These are phyloP conservation scores for Neosilurus mollespiculum DNA, from an alignment of 2,797 vertebrate genomes.

Conservation along the genomic window DNA sequence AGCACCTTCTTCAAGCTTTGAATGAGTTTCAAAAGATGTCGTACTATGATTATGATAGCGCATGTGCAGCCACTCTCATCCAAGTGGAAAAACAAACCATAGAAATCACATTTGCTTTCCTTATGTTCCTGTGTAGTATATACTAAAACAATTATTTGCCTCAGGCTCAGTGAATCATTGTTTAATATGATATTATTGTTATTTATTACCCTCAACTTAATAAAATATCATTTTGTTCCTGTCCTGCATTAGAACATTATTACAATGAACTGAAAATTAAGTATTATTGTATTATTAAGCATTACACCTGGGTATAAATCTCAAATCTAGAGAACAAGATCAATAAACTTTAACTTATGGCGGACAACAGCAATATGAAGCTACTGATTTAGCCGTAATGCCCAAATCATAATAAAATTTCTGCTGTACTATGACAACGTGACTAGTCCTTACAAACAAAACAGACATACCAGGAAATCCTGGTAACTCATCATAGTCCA, in stretches of 20 bases:
- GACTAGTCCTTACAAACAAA: not conserved
- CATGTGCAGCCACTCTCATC: too few relatives aligned
- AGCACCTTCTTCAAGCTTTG: too few relatives aligned
- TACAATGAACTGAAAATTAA: not conserved
- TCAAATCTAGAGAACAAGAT: not conserved
- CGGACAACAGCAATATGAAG: not conserved
- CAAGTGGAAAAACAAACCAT: too few relatives aligned
- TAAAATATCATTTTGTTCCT: not conserved
- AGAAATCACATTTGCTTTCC: too few relatives aligned
- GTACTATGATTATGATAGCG: too few relatives aligned
- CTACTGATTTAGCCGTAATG: not conserved
- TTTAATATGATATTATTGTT: too few relatives aligned
- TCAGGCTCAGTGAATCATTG: too few relatives aligned
- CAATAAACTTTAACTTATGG: not conserved
- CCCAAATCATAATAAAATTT: too few relatives aligned
- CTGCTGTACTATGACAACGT: not conserved
- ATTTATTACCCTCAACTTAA: too few relatives aligned
- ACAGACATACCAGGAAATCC: slow-evolving; percentile 81
- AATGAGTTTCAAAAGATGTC: too few relatives aligned
- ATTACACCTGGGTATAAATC: not conserved
- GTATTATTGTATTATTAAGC: not conserved
- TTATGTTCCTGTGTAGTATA: too few relatives aligned
- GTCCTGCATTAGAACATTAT: not conserved
- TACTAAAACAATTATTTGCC: too few relatives aligned
- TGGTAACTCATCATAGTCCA: slow-evolving; percentile 84